Base-by-base conservation (phyloP, 2,797 vertebrate genomes). In the Odontamblyopus lacepedii region DNA sequence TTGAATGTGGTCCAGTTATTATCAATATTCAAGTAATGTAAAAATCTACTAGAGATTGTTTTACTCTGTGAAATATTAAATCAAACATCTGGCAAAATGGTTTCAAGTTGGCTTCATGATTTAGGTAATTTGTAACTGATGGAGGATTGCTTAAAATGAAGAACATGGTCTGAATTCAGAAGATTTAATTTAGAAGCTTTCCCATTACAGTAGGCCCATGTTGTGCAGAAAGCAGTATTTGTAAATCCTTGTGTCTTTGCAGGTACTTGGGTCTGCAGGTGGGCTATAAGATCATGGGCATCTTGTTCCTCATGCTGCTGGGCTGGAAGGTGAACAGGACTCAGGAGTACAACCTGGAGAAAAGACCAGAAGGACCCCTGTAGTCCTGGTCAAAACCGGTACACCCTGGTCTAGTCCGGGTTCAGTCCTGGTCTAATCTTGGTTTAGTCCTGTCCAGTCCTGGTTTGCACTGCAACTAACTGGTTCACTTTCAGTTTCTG, bases 261-360 rank as follows among this genome's bases (percentile, higher is more conserved):
- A 99, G 98, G 81, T 99, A 96, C 81, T 82, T 98, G 77, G 98
- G 98, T 73, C 89, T 99, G 71, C 96, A 97, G 87, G 81, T 98
- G 83, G 93, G 90, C n/a, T 98, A 96, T 87, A 98, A 98, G 87
- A 77, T 91, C 4, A 75, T 95, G 86, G 98, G 98, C 19, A 82
- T 95, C 0, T 0, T 93, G 59, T 87, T 99, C 30, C 92, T 99
- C 1, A 79, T 89, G 48, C 74, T 96, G 61, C 89, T 94, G 83
- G 89, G 93, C 59, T 98, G 97, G 97, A 96, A 95, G 78, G 94
- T 95, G 82, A 95, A 95, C 80, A 95, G 91, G 72, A 97, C 92
- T 73, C 92, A 94, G 75, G 95, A 97, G 79, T 98, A 98, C 87
- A 95, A 91, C 0, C 91, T 99, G 80, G 95, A 96, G 83, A 96